Evolutionary conservation across 2,113 vertebrate species (phyloP), one percentile per base, ranked within the genome.

Genomic region (Hypocryptadius cinnamomeus): DNA sequence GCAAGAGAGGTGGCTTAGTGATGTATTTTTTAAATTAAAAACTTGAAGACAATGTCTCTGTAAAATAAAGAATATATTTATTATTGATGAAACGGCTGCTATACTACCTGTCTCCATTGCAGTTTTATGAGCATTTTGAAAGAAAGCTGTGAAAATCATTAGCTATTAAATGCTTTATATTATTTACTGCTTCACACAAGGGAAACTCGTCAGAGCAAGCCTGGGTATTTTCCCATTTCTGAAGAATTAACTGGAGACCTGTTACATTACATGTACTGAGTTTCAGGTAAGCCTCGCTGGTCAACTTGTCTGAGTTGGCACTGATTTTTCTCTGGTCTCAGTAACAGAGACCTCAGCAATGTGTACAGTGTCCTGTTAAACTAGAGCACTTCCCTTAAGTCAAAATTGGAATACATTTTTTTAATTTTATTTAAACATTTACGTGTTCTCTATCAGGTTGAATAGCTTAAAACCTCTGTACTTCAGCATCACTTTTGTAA

Each of bases 41-140:
- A 97, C 97, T 98, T 98, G 97, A 98, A 98, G 95, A 97, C 95
- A 97, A 97, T 97, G 95, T 98, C 96, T 98, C 96, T 97, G 96
- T 95, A 95, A 97, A 97, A 96, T 96, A 97, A 96, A 96, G 97
- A 97, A 95, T 97, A 95, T 98, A 98, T 98, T 98, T 98, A 98
- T 98, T 98, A 97, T 96, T 94, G 94, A 94, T 82, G 78, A 94
- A 97, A 89, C 15, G 76, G 85, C 88, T 95, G 82, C 72, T 94
- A 92, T 89, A 90, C 91, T 97, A 88, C 94, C 94, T 94, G 87
- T 92, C 74, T 96, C 86, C 69, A 42, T 83, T 93, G 90, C 92
- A 81, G 93, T 92, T 95, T 45, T 45, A 8, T 90, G 60, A 82
- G 80, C 73, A 35, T 85, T 93, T 91, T 74, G 85, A 64, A 88